Evolutionary conservation across 2,797 vertebrate genomes (phyloP).

Genomic region (Podargus strigoides): DNA sequence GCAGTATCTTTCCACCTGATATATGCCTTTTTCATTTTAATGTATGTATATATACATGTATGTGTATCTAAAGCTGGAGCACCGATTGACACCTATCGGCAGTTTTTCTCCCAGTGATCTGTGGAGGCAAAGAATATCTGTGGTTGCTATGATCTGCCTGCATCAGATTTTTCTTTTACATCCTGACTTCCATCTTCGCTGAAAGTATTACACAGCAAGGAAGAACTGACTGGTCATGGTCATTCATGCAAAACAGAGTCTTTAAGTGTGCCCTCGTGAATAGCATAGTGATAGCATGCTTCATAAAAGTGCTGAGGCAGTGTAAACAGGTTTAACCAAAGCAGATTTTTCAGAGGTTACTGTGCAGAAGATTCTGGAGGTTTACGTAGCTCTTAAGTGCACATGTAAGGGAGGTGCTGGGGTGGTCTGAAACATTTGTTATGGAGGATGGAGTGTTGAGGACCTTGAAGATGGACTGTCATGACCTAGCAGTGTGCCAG

Average conservation of each 20-base stretch:
- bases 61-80: not conserved
- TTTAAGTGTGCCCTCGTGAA: not conserved
- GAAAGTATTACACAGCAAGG: not conserved
- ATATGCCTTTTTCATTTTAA: not conserved
- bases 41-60: not conserved
- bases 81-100: not conserved
- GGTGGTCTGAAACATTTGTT: not conserved
- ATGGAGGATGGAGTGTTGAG: not conserved
- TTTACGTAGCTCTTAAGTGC: not conserved
- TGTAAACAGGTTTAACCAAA: not conserved
- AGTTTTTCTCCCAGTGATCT: not conserved
- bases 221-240: not conserved
- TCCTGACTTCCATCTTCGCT: not conserved
- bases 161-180: not conserved
- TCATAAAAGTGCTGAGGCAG: slow-evolving; percentile 4
- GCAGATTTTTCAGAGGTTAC: not conserved
- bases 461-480: not conserved
- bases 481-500: not conserved
- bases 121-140: not conserved
- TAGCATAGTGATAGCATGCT: not conserved
- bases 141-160: not conserved
- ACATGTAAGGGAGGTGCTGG: not conserved
- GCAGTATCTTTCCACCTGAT: not conserved
- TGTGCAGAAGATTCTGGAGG: not conserved
- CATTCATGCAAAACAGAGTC: not conserved